Base-by-base conservation (phyloP, 2,797 vertebrate species). In the Molossus alvarezi region DNA sequence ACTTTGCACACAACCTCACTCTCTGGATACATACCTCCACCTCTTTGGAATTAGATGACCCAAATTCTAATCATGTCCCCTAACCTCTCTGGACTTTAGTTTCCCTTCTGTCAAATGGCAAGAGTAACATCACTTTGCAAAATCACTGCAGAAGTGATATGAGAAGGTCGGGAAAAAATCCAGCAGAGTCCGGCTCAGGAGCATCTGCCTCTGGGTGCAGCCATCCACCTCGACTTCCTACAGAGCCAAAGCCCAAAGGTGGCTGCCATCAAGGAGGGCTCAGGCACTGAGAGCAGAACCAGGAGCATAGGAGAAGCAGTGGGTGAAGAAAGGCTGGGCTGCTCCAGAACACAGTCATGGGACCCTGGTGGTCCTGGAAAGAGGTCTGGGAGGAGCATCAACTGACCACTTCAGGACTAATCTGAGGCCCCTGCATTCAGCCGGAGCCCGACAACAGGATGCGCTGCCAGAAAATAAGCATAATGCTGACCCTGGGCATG, bases 401-500 rank as follows among this genome's bases (percentile, higher is more conserved):
- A 15, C 48, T 29, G 1, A 9, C 57, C 37, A 14, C 13, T 25
- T 77, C 11, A 62, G 69, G 14, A 37, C 88, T 81, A 2, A 18
- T 27, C 25, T 0, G 17, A 86, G 60, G 33, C 25, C 14, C 27
- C 23, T 21, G 41, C 21, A 45, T 23, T 17, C 33, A 58, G 21
- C 79, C 83, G 33, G 41, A 67, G 27, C 60, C 33, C 33, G 33
- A 33, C 33, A 33, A 11, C 18, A 41, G 27, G 88, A 45, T 77
- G 53, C 65, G 55, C 13, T 8, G 21, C 29, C 67, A 53, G 60
- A 11, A 75, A 76, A 65, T 13, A 86, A 62, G 48, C 15, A n/a
- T n/a, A 23, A 0, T 1, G 3, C 15, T 18, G 18, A 12, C 79
- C 48, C 8, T 29, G 9, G 41, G n/a, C 2, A 3, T 33, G 41